Conservation (phyloP, 2,113 vertebrate genomes). For the Beaufortia kweichowensis region DNA sequence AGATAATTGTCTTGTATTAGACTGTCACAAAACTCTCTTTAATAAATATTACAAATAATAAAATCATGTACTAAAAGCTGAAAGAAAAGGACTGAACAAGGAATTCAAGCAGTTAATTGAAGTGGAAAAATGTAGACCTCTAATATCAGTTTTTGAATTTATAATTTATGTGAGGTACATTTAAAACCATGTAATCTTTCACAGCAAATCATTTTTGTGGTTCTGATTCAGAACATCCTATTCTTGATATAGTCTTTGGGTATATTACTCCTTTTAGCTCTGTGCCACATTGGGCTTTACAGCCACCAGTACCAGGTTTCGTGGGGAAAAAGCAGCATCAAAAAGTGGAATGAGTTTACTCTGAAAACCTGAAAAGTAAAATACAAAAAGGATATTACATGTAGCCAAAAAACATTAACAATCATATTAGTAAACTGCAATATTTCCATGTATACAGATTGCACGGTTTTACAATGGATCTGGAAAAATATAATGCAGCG, state of each 20-base stretch:
- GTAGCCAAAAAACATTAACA: neutral
- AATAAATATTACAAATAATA: too few relatives aligned
- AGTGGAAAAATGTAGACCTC: neutral
- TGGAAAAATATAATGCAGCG: too few relatives aligned
- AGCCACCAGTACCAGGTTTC: slow-evolving; percentile 89
- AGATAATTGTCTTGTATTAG: too few relatives aligned
- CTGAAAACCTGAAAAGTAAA: slow-evolving; percentile 74
- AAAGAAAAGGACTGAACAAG: too few relatives aligned
- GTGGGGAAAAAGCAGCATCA: slow-evolving; percentile 82
- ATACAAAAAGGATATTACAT: rapidly evolving
- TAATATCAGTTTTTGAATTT: neutral
- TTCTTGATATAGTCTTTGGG: neutral
- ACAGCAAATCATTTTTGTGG: neutral
- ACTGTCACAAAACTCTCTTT: too few relatives aligned
- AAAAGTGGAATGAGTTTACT: slow-evolving; percentile 87
- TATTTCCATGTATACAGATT: too few relatives aligned
- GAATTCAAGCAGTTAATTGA: too few relatives aligned
- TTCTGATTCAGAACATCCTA: neutral
- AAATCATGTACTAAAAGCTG: too few relatives aligned
- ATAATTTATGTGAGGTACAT: neutral
- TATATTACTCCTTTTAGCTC: neutral
- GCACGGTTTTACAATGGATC: too few relatives aligned
- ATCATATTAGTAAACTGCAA: too few relatives aligned
- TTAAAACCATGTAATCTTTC: neutral
- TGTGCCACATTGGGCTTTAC: slow-evolving; percentile 56